phyloP scores from a whole-genome alignment of 1,140 invertebrate genomes.

The Sycophila sp. region DNA sequence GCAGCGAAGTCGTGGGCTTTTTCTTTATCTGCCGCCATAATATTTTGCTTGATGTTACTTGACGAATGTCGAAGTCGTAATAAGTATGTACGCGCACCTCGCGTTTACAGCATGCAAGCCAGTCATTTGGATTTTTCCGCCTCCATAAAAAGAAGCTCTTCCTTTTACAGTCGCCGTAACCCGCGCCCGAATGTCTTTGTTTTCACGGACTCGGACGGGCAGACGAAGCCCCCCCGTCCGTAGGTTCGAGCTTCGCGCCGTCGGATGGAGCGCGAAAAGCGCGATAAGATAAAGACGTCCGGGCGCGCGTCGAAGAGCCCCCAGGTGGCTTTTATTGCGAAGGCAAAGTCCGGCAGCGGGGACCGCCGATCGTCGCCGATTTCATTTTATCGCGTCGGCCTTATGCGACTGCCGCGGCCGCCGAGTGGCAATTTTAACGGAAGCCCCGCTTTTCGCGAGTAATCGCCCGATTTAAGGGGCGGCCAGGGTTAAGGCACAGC shows the following conservation, averaged over 20 bases:
- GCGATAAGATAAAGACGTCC: conserved; percentile 13
- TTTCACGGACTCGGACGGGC: background rate
- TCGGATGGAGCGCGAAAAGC: background rate
- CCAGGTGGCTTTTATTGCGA: conserved; percentile 12
- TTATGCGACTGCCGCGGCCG: background rate
- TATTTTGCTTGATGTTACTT: too few relatives aligned
- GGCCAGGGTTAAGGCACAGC: background rate
- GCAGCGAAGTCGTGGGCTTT: too few relatives aligned
- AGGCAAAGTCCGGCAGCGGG: background rate
- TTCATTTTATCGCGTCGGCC: conserved; percentile 11
- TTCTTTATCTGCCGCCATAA: too few relatives aligned
- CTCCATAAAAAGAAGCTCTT: too few relatives aligned
- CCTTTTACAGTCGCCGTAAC: too few relatives aligned
- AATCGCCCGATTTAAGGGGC: background rate
- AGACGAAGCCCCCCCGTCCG: background rate
- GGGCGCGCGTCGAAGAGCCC: background rate
- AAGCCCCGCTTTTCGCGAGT: background rate
- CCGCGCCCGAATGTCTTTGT: background rate
- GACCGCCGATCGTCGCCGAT: background rate
- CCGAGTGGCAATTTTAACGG: background rate
- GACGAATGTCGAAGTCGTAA: too few relatives aligned
- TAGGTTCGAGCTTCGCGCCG: background rate
- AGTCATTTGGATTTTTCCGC: too few relatives aligned
- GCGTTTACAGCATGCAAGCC: too few relatives aligned
- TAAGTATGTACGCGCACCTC: too few relatives aligned